Base-by-base conservation (phyloP, 1,140 invertebrate genomes). In the Drosophila navojoa region DNA sequence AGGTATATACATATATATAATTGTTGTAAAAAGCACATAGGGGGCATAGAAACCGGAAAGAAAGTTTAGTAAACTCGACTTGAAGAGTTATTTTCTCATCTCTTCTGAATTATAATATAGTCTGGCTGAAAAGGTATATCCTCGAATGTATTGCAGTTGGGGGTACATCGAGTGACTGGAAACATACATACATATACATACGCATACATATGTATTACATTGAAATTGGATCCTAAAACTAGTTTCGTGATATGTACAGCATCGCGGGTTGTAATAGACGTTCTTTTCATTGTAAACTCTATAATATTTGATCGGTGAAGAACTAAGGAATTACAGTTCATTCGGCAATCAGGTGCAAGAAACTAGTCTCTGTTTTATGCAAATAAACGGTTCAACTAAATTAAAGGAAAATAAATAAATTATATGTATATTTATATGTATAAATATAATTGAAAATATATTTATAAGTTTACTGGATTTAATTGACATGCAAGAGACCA, bases 321-420 rank as follows among this genome's bases (percentile, higher is more conserved):
- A 84, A 79, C 76, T 87, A 84, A 66, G 69, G 68, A 76, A 68
- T 87, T 60, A 71, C 72, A 89, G 44, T 76, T 84, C 84, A 87
- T 89, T 87, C 85, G 72, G 58, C 81, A 85, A 86, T 70, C 81
- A 81, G 63, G 81, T 85, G 81, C 81, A 89, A 74, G 49, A 71
- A 86, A 82, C 71, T 82, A 69, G 57, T 79, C 76, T 71, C 53
- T 13, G 59, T 52, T 75, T 71, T 71, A 87, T 61, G 78, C 81
- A 87, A 81, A 78, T 75, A 61, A 69, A 69, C 71, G 55, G 49
- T 64, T 64, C 40, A 19, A 42, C 11, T 40, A 74, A 47, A 53
- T 4, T 22, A 70, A 32, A 38, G 64, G 45, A 13, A 40, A 19
- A 5, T 29, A 59, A 61, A 60, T 3, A 0, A 42, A 58, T 45